Evolutionary conservation across 2,113 vertebrate genomes (phyloP).

Genomic region (Alectura lathami): DNA sequence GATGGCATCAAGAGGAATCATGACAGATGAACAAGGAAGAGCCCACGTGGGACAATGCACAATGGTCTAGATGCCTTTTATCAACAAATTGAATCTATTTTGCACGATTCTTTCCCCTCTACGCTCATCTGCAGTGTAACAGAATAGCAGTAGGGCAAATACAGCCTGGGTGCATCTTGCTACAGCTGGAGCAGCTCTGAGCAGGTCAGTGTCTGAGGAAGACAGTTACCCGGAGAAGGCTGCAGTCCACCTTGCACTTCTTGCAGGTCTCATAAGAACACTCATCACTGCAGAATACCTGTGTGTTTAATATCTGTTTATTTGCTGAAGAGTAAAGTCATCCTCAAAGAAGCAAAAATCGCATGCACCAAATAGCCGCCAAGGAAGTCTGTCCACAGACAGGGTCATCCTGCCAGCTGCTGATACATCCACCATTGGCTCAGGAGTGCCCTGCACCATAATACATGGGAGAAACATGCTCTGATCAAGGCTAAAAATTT

Average conservation of each 20-base stretch:
- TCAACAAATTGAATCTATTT: neutral
- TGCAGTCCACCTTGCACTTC: neutral
- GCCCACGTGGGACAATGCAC: accelerated
- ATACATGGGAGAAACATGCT: accelerated
- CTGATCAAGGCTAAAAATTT: neutral
- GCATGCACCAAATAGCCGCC: neutral
- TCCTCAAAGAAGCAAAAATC: neutral
- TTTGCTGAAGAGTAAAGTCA: neutral
- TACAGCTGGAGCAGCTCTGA: neutral
- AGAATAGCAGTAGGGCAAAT: neutral
- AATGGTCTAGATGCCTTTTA: neutral
- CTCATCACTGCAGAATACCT: accelerated
- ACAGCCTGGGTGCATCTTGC: too few relatives aligned
- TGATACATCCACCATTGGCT: accelerated
- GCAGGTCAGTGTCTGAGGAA: neutral
- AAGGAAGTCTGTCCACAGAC: accelerated
- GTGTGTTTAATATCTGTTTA: accelerated
- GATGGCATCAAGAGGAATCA: neutral
- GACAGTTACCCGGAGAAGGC: accelerated
- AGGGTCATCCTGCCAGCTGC: neutral
- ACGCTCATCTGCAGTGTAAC: neutral
- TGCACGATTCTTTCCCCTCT: neutral
- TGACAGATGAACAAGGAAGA: neutral
- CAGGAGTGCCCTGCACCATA: neutral
- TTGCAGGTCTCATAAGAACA: accelerated